These are phyloP conservation scores for Phyllopteryx taeniolatus DNA, from an alignment of 2,113 vertebrate species.

Conservation along the genomic window DNA sequence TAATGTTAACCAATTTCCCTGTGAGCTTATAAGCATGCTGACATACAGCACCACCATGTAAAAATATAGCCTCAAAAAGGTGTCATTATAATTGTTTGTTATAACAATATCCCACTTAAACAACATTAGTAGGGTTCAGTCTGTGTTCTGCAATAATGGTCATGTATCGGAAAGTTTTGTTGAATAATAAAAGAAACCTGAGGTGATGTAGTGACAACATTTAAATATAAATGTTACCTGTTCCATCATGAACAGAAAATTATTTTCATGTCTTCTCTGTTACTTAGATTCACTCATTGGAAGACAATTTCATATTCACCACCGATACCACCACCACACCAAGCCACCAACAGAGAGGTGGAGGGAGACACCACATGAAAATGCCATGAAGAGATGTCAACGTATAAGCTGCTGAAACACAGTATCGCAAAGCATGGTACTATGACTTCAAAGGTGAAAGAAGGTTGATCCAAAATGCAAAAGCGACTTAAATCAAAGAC, in stretches of 20 bases:
- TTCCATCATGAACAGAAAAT: neutral
- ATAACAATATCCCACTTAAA: neutral
- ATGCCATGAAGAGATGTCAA: constrained; percentile 37
- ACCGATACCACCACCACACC: constrained; percentile 31
- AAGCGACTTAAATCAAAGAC: constrained; percentile 52
- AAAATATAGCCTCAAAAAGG: neutral
- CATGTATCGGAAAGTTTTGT: neutral
- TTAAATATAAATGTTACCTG: neutral
- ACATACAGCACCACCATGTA: neutral
- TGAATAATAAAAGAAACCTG: neutral
- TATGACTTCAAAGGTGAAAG: constrained; percentile 49
- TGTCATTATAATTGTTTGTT: neutral
- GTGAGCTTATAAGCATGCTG: neutral
- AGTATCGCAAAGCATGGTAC: constrained; percentile 47
- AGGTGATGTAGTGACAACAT: neutral
- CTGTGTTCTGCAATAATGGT: neutral
- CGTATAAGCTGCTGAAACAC: constrained; percentile 34
- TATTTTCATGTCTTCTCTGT: neutral
- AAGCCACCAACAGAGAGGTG: constrained; percentile 44
- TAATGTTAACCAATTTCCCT: too few species aligned
- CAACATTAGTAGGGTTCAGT: neutral
- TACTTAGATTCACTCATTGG: neutral
- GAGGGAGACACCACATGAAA: constrained; percentile 37
- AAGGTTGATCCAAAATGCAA: constrained; percentile 65
- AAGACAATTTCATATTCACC: constrained; percentile 22